Evolutionary conservation across 2,113 vertebrate genomes (phyloP), one percentile per base, ranked within the genome.

Genomic region (Laterallus jamaicensis): DNA sequence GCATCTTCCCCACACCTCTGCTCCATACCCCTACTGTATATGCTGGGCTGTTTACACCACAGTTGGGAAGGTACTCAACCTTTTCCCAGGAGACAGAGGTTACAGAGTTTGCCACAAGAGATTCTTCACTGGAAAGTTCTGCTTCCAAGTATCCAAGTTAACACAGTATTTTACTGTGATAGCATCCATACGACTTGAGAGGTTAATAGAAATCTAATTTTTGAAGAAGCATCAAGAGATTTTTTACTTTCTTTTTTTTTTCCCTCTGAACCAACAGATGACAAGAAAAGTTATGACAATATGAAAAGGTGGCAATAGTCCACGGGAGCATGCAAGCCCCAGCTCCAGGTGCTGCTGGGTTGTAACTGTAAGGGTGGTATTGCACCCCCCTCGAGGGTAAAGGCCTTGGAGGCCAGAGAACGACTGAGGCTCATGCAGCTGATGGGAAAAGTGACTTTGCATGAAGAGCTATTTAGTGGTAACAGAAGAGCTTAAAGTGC

Each of bases 401-500:
- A 55, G 52, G 18, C 77, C 66, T 63, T 44, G 71, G 55, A 86
- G 55, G 55, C 42, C 69, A 86, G 84, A 77, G 63, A 69, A 82
- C 25, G 87, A 78, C 68, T 26, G 32, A 73, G 73, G 47, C 60
- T 84, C 40, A 4, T 26, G 67, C 40, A 93, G 90, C 80, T 87
- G 73, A 91, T 56, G 76, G 49, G 71, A 79, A 86, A 85, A 95
- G 95, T 16, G 44, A 54, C 58, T 92, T 85, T 58, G 73, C 64
- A 70, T 68, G 80, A 60, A 92, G 31, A 92, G 62, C 62, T 82
- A 44, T 42, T 86, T 71, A 84, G 86, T 79, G 49, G 75, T 86
- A 95, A 88, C 55, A 92, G 70, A 87, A 78, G 78, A 93, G 63
- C 71, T 85, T 95, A 85, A 96, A 96, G 92, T 95, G 92, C 91